phyloP scores from a whole-genome alignment of 2,797 vertebrate genomes.

The Sebastes matsubarae region DNA sequence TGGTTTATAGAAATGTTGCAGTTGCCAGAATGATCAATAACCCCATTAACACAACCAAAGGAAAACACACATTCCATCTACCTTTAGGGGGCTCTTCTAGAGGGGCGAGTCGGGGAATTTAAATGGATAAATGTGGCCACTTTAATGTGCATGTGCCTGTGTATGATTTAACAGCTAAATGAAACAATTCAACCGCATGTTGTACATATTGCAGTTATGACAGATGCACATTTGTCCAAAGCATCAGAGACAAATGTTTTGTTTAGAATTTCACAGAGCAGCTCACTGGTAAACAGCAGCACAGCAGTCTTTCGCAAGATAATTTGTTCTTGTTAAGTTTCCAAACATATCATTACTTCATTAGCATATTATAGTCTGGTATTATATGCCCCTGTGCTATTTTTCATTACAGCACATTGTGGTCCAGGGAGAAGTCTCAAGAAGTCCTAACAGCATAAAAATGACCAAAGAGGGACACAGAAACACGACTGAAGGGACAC shows the following conservation, averaged over 20 bases:
- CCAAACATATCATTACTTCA: conserved; percentile 1
- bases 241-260: background rate
- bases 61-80: conserved; percentile 64
- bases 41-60: conserved; percentile 69
- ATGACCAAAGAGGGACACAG: background rate
- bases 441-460: background rate
- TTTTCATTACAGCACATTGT: background rate
- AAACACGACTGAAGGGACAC: background rate
- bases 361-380: conserved; percentile 11
- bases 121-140: conserved; percentile 47
- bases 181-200: conserved; percentile 4
- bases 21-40: conserved; percentile 78
- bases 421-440: background rate
- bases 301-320: background rate
- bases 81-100: conserved; percentile 54
- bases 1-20: conserved; percentile 73
- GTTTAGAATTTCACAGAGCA: background rate
- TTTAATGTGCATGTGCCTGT: conserved; percentile 1
- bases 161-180: conserved; percentile 11
- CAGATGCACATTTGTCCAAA: background rate
- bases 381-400: background rate
- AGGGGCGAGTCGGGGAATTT: conserved; percentile 33
- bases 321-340: conserved; percentile 12
- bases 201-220: conserved; percentile 2
- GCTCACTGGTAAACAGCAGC: background rate